Conservation (phyloP, 2,888 invertebrate species). For the Athalia rosae region DNA sequence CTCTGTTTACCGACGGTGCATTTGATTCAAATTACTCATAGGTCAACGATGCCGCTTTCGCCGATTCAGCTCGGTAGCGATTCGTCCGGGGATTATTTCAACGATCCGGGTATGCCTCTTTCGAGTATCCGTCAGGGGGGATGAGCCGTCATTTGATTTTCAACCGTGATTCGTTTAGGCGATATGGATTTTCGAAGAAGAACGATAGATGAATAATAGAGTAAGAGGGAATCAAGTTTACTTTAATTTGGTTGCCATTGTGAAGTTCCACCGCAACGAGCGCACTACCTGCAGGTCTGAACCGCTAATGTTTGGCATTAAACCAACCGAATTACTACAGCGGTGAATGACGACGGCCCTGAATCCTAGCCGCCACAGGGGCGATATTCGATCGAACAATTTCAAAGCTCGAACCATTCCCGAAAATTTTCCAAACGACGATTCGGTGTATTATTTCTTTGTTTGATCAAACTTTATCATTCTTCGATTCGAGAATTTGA, state of each 20-base stretch:
- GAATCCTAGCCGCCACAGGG: neutral
- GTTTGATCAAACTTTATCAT: slow-evolving; percentile 27
- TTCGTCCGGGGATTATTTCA: too few species aligned
- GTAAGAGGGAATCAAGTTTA: slow-evolving; percentile 49
- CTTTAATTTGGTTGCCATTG: slow-evolving; percentile 56
- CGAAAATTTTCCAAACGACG: neutral
- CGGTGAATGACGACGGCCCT: slow-evolving; percentile 33
- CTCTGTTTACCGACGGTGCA: slow-evolving; percentile 34
- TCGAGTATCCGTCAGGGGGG: too few species aligned
- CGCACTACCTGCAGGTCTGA: slow-evolving; percentile 8
- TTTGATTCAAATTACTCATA: slow-evolving; percentile 56
- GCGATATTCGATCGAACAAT: slow-evolving; percentile 12
- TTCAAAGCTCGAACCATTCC: neutral
- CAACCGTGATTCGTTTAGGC: too few species aligned
- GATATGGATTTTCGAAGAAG: too few species aligned
- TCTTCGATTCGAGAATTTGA: slow-evolving; percentile 1
- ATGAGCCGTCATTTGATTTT: too few species aligned
- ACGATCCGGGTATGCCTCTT: too few species aligned
- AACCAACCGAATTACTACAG: slow-evolving; percentile 51
- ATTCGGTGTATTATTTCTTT: slow-evolving; percentile 22
- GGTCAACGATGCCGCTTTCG: too few species aligned
- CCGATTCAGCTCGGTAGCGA: too few species aligned
- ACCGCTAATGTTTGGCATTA: slow-evolving; percentile 42
- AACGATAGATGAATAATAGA: too few species aligned
- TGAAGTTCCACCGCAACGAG: slow-evolving; percentile 51